Percentiles rank a stretch among this genome's conserved stretches.
Conservation (phyloP, 2,113 vertebrate species). For the Ptilorrhoa leucosticta region DNA sequence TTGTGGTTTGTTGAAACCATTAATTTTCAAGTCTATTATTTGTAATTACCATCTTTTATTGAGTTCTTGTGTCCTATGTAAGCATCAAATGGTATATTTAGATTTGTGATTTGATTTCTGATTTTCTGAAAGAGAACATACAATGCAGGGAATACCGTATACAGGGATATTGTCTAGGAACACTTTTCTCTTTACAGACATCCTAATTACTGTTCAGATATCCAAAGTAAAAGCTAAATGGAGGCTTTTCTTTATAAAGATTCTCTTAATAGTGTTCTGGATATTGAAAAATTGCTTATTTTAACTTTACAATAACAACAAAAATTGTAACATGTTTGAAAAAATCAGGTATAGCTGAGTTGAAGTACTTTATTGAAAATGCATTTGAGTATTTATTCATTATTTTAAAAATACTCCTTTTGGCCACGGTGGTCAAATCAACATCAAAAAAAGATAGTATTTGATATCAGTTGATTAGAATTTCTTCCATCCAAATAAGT, state of each 20-base stretch:
- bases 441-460: slow-evolving; percentile 23
- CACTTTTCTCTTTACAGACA: neutral
- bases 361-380: neutral
- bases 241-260: neutral
- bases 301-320: neutral
- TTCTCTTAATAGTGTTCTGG: neutral
- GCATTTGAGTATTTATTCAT: neutral
- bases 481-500: slow-evolving; percentile 28
- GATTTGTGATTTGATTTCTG: neutral
- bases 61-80: neutral
- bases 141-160: neutral
- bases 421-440: neutral
- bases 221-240: neutral
- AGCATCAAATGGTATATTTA: neutral
- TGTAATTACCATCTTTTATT: slow-evolving; percentile 2
- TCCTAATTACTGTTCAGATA: neutral
- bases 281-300: neutral
- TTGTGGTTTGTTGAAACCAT: neutral
- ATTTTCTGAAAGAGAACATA: neutral
- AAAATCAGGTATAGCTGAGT: neutral
- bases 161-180: neutral
- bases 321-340: neutral
- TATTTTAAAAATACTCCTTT: neutral
- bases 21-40: slow-evolving; percentile 26
- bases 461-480: slow-evolving; percentile 19